Evolutionary conservation across 2,888 invertebrate species (phyloP).

Genomic region (Alcis repandata): DNA sequence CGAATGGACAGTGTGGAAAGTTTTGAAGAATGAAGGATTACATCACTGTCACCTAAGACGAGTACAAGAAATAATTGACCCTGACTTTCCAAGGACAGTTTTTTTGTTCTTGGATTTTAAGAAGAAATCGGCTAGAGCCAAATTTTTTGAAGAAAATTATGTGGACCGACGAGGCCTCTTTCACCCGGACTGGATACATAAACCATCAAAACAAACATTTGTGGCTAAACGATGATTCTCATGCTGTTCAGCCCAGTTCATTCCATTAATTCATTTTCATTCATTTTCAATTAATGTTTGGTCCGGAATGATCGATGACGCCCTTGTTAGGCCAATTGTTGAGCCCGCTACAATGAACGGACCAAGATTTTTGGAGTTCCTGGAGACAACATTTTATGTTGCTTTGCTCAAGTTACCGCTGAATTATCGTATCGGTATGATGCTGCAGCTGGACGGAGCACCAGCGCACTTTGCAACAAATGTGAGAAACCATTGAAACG

Average conservation of each 20-base stretch:
- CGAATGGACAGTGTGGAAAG: conserved; percentile 25
- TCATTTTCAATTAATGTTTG: conserved; percentile 31
- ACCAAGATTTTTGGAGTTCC: conserved; percentile 20
- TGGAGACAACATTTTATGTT: conserved; percentile 1
- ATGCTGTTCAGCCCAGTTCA: conserved; percentile 20
- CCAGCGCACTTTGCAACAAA: conserved; percentile 24
- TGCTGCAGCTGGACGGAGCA: conserved; percentile 18
- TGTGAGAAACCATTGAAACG: conserved; percentile 18
- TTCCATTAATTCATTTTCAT: no score
- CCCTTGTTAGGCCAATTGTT: conserved; percentile 20
- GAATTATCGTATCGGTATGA: conserved; percentile 12
- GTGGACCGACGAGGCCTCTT: conserved; percentile 25
- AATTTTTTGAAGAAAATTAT: conserved; percentile 12
- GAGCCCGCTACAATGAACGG: conserved; percentile 31
- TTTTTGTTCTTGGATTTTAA: conserved; percentile 26
- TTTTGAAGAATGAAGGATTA: conserved; percentile 31
- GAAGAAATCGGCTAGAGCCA: conserved; percentile 1
- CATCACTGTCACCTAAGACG: conserved; percentile 30
- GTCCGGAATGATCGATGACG: conserved; percentile 26
- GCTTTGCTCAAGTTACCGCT: conserved; percentile 8
- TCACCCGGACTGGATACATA: conserved; percentile 23
- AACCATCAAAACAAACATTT: conserved; percentile 31
- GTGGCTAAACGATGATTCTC: conserved; percentile 24
- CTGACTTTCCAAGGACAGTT: conserved; percentile 20
- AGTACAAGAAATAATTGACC: conserved; percentile 29